phyloP scores from a whole-genome alignment of 2,888 invertebrate genomes.

The Ormyrus labotus region DNA sequence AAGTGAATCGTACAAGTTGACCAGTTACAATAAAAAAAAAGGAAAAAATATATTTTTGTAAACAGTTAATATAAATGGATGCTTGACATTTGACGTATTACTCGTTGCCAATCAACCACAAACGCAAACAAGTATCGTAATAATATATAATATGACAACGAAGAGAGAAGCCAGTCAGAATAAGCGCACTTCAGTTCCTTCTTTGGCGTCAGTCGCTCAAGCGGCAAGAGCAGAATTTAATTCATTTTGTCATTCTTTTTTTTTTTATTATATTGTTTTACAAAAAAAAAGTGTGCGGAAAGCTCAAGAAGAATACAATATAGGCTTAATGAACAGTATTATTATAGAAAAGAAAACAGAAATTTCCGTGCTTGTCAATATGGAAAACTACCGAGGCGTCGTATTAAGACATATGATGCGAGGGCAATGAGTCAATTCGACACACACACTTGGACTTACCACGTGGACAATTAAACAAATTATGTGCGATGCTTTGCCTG shows the following conservation, averaged over 20 bases:
- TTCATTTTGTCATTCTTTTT: conserved; percentile 32
- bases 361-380: conserved; percentile 23
- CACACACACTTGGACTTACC: conserved; percentile 22
- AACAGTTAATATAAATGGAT: conserved; percentile 32
- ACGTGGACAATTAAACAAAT: not conserved
- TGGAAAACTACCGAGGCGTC: conserved; percentile 20
- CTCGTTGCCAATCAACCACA: conserved; percentile 27
- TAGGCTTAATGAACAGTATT: not conserved
- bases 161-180: conserved; percentile 66
- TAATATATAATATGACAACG: conserved; percentile 7
- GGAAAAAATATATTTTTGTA: conserved; percentile 6
- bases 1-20: conserved; percentile 64
- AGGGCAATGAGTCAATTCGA: conserved; percentile 48
- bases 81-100: conserved; percentile 24
- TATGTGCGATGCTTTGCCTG: not conserved
- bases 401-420: conserved; percentile 17
- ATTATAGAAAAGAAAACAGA: conserved; percentile 10
- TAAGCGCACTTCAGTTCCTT: conserved; percentile 62
- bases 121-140: conserved; percentile 27
- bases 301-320: conserved; percentile 25
- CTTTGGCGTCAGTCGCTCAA: conserved; percentile 67
- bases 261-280: conserved; percentile 56
- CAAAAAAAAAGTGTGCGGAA: conserved; percentile 18
- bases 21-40: conserved; percentile 59
- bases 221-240: conserved; percentile 67